Percentiles rank a stretch among this genome's conserved stretches.
phyloP scores from a whole-genome alignment of 2,888 invertebrate species.

The Saturnia japonica region DNA sequence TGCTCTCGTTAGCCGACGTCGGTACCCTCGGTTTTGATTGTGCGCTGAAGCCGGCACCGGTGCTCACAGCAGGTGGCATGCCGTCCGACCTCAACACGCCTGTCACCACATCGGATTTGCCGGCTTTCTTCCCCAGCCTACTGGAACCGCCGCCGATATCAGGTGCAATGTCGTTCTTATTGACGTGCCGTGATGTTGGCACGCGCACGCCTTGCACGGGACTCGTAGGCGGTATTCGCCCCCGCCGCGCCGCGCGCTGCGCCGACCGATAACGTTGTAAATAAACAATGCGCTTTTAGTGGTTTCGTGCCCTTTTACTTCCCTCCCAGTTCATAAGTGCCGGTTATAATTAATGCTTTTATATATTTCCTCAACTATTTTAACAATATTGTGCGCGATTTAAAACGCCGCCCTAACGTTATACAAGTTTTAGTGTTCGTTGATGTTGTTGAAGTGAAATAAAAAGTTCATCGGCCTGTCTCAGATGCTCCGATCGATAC shows the following conservation, averaged over 20 bases:
- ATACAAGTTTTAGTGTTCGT: constrained; percentile 34
- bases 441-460: constrained; percentile 65
- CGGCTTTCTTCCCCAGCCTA: constrained; percentile 94
- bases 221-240: constrained; percentile 59
- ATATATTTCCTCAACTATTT: background rate
- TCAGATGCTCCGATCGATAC: constrained; percentile 68
- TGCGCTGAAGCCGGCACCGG: constrained; percentile 65
- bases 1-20: constrained; percentile 82
- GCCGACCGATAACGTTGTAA: constrained; percentile 71
- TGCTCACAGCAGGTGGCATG: constrained; percentile 74
- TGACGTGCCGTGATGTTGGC: constrained; percentile 28
- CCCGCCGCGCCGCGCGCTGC: constrained; percentile 38
- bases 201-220: constrained; percentile 35
- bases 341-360: constrained; percentile 9
- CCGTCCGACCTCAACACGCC: constrained; percentile 96
- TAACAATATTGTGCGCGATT: background rate
- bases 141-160: constrained; percentile 96
- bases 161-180: constrained; percentile 84
- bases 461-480: constrained; percentile 66
- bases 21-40: constrained; percentile 81
- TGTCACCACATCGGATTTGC: constrained; percentile 95
- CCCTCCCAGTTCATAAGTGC: constrained; percentile 42
- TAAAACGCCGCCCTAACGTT: background rate
- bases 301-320: constrained; percentile 41
- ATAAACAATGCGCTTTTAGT: constrained; percentile 62